Evolutionary conservation across 2,888 invertebrate species (phyloP).

Genomic region (Patella caerulea): DNA sequence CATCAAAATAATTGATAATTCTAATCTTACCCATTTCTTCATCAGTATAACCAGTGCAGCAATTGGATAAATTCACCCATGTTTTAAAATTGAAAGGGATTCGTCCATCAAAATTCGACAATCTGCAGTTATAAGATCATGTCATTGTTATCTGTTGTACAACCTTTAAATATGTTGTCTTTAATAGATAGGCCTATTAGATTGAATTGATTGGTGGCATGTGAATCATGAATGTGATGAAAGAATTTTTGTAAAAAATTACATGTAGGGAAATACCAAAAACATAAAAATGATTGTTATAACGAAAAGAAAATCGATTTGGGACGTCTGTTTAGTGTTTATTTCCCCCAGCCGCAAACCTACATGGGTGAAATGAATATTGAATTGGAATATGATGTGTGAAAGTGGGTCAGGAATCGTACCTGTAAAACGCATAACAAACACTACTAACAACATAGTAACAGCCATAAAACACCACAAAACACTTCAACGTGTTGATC

Average conservation of each 20-base stretch:
- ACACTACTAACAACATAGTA: conserved; percentile 45
- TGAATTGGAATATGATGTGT: neutral
- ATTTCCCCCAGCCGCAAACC: too few species aligned
- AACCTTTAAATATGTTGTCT: too few species aligned
- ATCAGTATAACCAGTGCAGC: conserved; percentile 37
- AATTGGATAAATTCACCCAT: conserved; percentile 44
- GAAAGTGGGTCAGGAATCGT: conserved; percentile 5
- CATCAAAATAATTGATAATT: too few species aligned
- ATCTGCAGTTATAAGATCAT: conserved; percentile 32
- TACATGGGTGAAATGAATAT: too few species aligned
- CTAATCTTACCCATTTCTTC: conserved; percentile 39
- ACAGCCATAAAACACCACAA: conserved; percentile 38
- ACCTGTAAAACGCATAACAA: conserved; percentile 47
- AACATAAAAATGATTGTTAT: too few species aligned
- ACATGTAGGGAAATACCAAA: too few species aligned
- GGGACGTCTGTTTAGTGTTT: too few species aligned
- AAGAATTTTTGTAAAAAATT: too few species aligned
- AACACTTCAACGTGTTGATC: conserved; percentile 39
- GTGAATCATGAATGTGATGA: too few species aligned
- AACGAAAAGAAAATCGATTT: too few species aligned
- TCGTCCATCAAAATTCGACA: conserved; percentile 46
- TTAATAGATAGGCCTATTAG: too few species aligned
- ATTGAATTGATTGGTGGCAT: too few species aligned
- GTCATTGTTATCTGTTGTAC: neutral
- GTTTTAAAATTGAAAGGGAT: conserved; percentile 49